These are phyloP conservation scores for Rhinolophus sinicus DNA, from an alignment of 2,113 vertebrate species.

Conservation along the genomic window DNA sequence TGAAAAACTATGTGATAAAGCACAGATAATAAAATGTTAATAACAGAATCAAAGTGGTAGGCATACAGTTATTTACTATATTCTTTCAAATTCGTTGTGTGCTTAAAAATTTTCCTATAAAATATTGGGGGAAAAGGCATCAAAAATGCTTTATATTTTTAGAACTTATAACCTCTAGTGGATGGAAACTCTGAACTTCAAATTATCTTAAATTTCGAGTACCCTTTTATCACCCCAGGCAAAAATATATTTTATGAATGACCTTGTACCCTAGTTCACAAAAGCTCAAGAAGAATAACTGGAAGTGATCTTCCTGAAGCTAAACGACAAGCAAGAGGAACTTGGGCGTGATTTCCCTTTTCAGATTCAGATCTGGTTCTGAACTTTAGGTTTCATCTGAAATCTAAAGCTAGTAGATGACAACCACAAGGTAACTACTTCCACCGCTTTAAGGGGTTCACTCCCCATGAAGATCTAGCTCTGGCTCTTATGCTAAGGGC, in stretches of 20 bases:
- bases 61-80: background rate
- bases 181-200: background rate
- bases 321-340: background rate
- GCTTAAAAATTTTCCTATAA: background rate
- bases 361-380: background rate
- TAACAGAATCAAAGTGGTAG: background rate
- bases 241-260: slow-evolving; percentile 19
- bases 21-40: background rate
- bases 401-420: background rate
- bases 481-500: background rate
- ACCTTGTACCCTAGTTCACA: background rate
- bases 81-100: background rate
- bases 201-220: background rate
- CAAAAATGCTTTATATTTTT: background rate
- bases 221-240: background rate
- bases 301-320: background rate
- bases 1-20: background rate
- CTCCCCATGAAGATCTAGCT: background rate
- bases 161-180: background rate
- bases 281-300: background rate
- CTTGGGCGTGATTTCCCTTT: background rate
- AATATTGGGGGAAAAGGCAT: background rate
- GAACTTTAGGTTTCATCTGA: background rate
- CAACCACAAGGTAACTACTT: background rate
- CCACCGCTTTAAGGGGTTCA: background rate